Evolutionary conservation across 92 coral and sea anemone genomes (phyloP), one percentile per base, ranked within the genome.

Genomic region (Montipora capitata): DNA sequence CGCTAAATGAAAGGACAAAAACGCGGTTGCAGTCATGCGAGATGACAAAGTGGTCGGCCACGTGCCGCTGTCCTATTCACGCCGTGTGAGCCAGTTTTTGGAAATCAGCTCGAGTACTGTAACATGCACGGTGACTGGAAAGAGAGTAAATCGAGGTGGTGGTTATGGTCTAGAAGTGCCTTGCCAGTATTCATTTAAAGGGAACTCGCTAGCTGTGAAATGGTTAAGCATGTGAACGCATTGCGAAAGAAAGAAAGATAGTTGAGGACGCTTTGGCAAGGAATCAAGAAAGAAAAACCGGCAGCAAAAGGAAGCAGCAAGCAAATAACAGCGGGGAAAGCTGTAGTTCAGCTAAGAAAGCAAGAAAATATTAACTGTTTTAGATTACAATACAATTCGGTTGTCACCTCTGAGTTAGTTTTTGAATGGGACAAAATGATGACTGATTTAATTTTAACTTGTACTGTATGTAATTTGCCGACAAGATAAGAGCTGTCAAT

Each of bases 1-100:
- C 67, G 27, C 67, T 16, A 49, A 45, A 68, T 49, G 35, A 66
- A 67, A 81, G 76, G 77, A 66, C 76, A 81, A 68, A 65, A 41
- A 43, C 43, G 54, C 35, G 54, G 59, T 78, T 78, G 72, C 42
- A 39, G 35, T 76, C 81, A 76, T 76, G 81, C 42, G 45, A 76
- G 81, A 76, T 41, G 67, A 64, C 74, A 80, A 80, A 80, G 74
- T 80, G 63, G 75, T 80, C 61, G 85, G 75, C 74, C 85, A 80
- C 42, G 85, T 80, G 85, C 85, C 75, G 74, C 74, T 65, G 20
- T 80, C 85, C 42, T 68, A 81, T 68, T 81, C 67, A n/a, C 77
- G 44, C 48, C 43, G 64, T 63, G 52, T 81, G 39, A 81, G 44
- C 48, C 77, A 81, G 64, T 81, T 61, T 81, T 61, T 81, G 27